phyloP scores from a whole-genome alignment of 2,113 vertebrate species.

The Lucifuga dentata region DNA sequence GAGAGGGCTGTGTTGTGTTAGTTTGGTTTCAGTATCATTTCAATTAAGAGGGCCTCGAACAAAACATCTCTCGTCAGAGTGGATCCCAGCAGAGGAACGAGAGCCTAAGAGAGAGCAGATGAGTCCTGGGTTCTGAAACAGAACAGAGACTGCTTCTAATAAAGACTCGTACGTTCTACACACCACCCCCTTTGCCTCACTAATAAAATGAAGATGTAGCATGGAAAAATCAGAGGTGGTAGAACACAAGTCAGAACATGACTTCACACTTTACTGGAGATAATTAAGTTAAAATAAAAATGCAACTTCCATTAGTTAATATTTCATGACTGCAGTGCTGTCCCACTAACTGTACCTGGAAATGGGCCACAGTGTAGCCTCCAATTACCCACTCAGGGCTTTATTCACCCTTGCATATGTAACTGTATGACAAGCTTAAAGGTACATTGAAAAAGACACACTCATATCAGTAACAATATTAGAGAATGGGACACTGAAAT shows the following conservation, averaged over 20 bases:
- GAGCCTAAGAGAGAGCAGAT: conserved; percentile 51
- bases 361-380: conserved; percentile 18
- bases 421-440: too few relatives aligned
- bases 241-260: conserved; percentile 31
- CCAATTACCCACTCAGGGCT: not conserved
- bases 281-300: conserved; percentile 66
- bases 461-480: too few relatives aligned
- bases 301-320: conserved; percentile 58
- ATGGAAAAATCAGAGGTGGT: conserved; percentile 36
- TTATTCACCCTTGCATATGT: not conserved
- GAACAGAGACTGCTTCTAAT: conserved; percentile 52
- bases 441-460: too few relatives aligned
- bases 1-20: conserved; percentile 40
- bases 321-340: conserved; percentile 17
- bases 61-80: conserved; percentile 38
- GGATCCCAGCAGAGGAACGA: conserved; percentile 42
- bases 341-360: conserved; percentile 28
- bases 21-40: conserved; percentile 53
- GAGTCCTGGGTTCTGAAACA: conserved; percentile 26
- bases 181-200: conserved; percentile 7
- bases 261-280: conserved; percentile 48
- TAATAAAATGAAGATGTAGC: conserved; percentile 20
- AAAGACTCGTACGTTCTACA: conserved; percentile 22
- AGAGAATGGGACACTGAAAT: too few relatives aligned
- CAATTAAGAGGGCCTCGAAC: conserved; percentile 51